phyloP scores from a whole-genome alignment of 2,113 vertebrate species.

The Ramphastos sulfuratus region DNA sequence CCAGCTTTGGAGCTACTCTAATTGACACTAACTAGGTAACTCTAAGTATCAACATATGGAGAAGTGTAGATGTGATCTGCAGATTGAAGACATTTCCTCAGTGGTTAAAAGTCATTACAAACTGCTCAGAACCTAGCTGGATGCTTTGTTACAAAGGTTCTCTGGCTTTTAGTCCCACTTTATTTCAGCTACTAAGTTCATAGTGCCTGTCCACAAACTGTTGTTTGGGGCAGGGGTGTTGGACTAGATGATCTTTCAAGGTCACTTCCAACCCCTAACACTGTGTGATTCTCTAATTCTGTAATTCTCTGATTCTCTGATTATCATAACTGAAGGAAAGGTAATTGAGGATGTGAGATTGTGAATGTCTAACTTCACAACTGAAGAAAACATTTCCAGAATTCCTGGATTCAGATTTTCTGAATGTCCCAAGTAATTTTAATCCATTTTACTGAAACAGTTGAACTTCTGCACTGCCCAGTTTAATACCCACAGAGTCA shows the following conservation, averaged over 20 bases:
- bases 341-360: not conserved
- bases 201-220: not conserved
- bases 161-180: not conserved
- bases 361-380: not conserved
- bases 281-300: too few species aligned
- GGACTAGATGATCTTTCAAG: too few species aligned
- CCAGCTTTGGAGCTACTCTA: not conserved
- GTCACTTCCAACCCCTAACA: too few species aligned
- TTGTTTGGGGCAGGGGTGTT: not conserved
- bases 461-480: not conserved
- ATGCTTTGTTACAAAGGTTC: not conserved
- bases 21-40: not conserved
- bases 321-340: not conserved
- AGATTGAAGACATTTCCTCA: not conserved
- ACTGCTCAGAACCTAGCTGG: not conserved
- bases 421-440: not conserved
- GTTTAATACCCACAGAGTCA: not conserved
- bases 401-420: not conserved
- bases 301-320: too few species aligned
- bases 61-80: not conserved
- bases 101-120: not conserved
- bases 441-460: not conserved
- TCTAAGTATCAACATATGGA: rapidly evolving
- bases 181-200: not conserved
- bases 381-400: not conserved